Evolutionary conservation across 2,113 vertebrate genomes (phyloP).

Genomic region (Muntiacus reevesi): DNA sequence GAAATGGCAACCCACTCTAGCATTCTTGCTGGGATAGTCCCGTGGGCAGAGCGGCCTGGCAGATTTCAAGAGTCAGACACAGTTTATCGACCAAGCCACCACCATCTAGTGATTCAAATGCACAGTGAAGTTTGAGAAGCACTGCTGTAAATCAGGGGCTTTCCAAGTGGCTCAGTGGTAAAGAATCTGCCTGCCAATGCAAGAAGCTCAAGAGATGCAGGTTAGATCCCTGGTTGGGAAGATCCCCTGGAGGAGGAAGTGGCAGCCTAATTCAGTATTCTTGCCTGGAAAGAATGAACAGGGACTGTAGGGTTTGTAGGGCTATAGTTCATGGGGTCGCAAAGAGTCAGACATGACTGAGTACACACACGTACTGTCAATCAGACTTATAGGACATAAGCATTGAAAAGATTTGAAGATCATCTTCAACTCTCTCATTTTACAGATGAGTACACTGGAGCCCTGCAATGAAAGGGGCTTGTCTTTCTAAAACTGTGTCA

Average conservation of each 20-base stretch:
- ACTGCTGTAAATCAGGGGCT: background rate
- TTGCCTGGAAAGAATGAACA: background rate
- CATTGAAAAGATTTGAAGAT: background rate
- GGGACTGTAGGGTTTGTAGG: background rate
- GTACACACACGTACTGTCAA: background rate
- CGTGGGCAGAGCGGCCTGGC: background rate
- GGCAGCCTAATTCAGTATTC: background rate
- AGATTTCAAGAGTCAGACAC: background rate
- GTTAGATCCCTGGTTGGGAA: background rate
- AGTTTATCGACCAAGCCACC: background rate
- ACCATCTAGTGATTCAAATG: background rate
- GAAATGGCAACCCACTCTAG: background rate
- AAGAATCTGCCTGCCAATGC: background rate
- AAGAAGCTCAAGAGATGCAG: background rate
- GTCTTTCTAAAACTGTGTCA: background rate
- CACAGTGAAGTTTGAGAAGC: background rate
- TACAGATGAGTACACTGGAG: background rate
- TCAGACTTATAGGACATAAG: background rate
- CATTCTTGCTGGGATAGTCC: background rate
- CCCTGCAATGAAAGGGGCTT: background rate
- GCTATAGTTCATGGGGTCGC: background rate
- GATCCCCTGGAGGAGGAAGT: background rate
- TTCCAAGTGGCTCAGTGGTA: background rate
- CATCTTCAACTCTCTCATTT: background rate
- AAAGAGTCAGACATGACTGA: background rate